A percentile compares a stretch with the other conserved stretches of the same genome.
phyloP scores from a whole-genome alignment of 2,113 vertebrate genomes.

The Ia io region DNA sequence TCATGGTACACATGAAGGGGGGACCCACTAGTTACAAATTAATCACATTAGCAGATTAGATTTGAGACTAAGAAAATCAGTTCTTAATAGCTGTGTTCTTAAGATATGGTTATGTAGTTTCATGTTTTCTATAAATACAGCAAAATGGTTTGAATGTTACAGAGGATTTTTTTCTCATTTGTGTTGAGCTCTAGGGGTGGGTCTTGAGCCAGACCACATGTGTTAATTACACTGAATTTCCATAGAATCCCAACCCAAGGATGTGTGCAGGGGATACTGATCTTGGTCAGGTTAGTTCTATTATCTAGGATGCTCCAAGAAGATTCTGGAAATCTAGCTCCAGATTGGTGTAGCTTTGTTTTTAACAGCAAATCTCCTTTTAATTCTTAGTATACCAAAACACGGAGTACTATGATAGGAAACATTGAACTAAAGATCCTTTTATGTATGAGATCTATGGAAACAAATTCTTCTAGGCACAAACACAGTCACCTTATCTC shows the following conservation, averaged over 20 bases:
- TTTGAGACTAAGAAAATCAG: not conserved
- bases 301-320: constrained; percentile 18
- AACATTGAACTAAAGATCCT: not conserved
- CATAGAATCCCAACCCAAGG: not conserved
- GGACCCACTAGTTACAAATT: not conserved
- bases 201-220: not conserved
- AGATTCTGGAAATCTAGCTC: constrained; percentile 22
- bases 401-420: not conserved
- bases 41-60: not conserved
- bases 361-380: not conserved
- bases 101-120: not conserved
- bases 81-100: constrained; percentile 14
- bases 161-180: not conserved
- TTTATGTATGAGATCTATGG: not conserved
- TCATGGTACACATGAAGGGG: not conserved
- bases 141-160: not conserved
- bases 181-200: not conserved
- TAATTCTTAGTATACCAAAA: not conserved
- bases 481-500: constrained; percentile 11
- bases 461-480: constrained; percentile 2
- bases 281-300: not conserved
- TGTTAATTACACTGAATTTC: not conserved
- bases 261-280: not conserved
- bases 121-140: not conserved
- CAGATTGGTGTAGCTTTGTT: not conserved